Percentiles rank a stretch among this genome's conserved stretches.
Evolutionary conservation across 2,888 invertebrate species (phyloP).

Genomic region (Loripinus fragilis): DNA sequence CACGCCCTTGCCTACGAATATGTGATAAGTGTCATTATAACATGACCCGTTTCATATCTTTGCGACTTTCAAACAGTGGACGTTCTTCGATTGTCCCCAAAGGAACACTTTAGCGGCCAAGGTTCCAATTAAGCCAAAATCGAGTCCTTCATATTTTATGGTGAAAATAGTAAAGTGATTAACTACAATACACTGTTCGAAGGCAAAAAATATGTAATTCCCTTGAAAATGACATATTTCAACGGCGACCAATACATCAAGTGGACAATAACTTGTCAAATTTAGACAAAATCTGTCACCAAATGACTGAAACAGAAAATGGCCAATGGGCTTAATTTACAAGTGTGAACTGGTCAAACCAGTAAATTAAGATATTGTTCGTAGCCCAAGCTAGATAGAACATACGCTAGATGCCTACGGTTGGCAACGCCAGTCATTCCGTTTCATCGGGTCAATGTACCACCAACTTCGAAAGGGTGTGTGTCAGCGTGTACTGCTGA

Average conservation of each 20-base stretch:
- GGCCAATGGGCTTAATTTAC: slow-evolving; percentile 52
- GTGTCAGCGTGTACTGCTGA: too few species aligned
- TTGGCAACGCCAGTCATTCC: too few species aligned
- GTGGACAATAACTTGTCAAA: slow-evolving; percentile 59
- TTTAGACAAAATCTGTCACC: slow-evolving; percentile 53
- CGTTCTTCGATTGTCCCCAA: too few species aligned
- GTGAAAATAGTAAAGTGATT: slow-evolving; percentile 41
- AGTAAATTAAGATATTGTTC: slow-evolving; percentile 2
- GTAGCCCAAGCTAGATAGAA: too few species aligned
- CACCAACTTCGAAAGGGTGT: too few species aligned
- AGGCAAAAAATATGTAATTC: slow-evolving; percentile 47
- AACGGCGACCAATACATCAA: slow-evolving; percentile 58
- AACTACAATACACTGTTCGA: slow-evolving; percentile 35
- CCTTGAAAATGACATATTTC: slow-evolving; percentile 58
- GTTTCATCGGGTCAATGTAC: background rate
- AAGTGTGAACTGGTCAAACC: slow-evolving; percentile 16
- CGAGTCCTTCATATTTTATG: background rate
- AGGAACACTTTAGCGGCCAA: too few species aligned
- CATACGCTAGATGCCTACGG: too few species aligned
- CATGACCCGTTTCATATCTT: too few species aligned
- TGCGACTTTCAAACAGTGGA: too few species aligned
- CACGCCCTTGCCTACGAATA: too few species aligned
- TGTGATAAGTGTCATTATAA: too few species aligned
- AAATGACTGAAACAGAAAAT: slow-evolving; percentile 44
- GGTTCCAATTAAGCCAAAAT: too few species aligned